Base-by-base conservation (phyloP, 2,797 vertebrate genomes). In the Perodicticus potto region DNA sequence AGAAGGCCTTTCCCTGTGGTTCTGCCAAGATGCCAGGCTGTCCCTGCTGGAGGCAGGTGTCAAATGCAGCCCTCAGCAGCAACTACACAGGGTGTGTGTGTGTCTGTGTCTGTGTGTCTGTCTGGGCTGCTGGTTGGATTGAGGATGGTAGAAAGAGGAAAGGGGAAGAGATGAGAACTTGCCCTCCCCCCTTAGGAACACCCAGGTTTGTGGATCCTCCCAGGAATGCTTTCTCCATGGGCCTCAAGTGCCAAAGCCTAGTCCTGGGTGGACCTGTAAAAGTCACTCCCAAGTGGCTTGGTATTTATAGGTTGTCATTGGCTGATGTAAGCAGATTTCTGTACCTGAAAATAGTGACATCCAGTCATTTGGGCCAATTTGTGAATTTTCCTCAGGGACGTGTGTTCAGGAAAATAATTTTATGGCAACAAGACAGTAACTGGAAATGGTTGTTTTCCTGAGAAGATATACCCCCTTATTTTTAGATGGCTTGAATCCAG, bases 301-400 rank as follows among this genome's bases (percentile, higher is more conserved):
- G 57, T 96, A 96, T 96, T 96, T 96, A 92, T 83, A 97, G 91
- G 67, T 93, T 95, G 61, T 45, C 86, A 89, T 78, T 80, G 95
- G 94, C 1, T 83, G 95, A 96, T 0, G 17, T 82, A 82, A 89
- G 93, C 84, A 94, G 76, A 95, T 94, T 95, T 90, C 93, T 93
- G 81, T 10, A 57, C 86, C 95, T 89, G 76, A 96, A 97, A 96
- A 96, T 93, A 97, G 96, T 95, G 93, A 86, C 86, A 89, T 86
- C 27, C 16, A 78, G 89, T 80, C 86, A 87, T 85, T 87, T 94
- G 94, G 82, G 73, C 76, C 94, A 76, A 86, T 96, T 93, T 94
- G 86, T 92, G 91, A 65, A 61, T 94, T 96, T 92, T 96, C 89
- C 87, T 96, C 69, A 45, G 96, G 89, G 91, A 93, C 12, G 17